Evolutionary conservation across 2,888 invertebrate genomes (phyloP).

Genomic region (Dendrolimus houi): DNA sequence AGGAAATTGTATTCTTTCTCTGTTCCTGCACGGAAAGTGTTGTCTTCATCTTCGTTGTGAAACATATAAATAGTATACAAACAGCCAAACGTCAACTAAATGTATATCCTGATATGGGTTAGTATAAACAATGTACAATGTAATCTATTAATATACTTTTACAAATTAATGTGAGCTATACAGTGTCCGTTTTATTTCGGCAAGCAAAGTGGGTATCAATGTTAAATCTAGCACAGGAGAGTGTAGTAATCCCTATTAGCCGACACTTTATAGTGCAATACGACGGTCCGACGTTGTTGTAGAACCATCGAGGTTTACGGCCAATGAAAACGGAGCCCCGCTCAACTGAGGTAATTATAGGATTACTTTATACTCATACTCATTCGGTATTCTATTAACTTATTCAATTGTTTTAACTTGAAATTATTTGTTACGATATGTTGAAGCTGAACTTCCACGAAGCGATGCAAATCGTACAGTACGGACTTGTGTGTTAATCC

Average conservation of each 20-base stretch:
- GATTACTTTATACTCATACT: slow-evolving; percentile 47
- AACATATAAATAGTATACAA: too few species aligned
- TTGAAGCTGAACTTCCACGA: too few species aligned
- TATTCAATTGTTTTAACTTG: neutral
- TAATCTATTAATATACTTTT: too few species aligned
- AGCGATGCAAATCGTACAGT: too few species aligned
- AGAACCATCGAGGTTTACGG: slow-evolving; percentile 63
- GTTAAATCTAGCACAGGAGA: slow-evolving; percentile 47
- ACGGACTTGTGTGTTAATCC: too few species aligned
- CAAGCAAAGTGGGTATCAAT: slow-evolving; percentile 22
- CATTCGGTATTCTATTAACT: slow-evolving; percentile 2
- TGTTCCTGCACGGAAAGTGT: too few species aligned
- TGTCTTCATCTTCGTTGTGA: too few species aligned
- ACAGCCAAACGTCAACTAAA: too few species aligned
- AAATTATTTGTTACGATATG: neutral
- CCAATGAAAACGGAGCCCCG: slow-evolving; percentile 61
- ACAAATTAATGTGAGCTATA: neutral
- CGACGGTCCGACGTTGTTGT: slow-evolving; percentile 50
- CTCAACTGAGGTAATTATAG: slow-evolving; percentile 59
- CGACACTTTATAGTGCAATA: slow-evolving; percentile 61
- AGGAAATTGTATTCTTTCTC: too few species aligned
- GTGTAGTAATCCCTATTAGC: slow-evolving; percentile 68
- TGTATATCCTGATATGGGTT: too few species aligned
- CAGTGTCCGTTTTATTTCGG: slow-evolving; percentile 2
- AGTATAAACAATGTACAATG: too few species aligned